phyloP scores from a whole-genome alignment of 2,113 vertebrate genomes.

The Dolichallabes microphthalmus region DNA sequence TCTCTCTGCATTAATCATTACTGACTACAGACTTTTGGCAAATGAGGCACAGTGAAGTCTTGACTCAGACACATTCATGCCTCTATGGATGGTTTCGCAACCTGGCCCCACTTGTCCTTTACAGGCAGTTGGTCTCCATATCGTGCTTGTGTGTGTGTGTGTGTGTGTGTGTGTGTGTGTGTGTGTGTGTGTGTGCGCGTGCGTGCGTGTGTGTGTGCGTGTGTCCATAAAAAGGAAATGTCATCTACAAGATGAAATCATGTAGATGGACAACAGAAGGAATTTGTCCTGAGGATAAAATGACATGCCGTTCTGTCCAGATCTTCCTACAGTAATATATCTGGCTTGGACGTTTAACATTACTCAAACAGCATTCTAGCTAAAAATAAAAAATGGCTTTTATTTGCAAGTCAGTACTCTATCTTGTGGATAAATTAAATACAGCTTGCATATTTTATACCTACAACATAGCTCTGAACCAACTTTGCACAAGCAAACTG shows the following conservation, averaged over 20 bases:
- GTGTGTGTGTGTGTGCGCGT: conserved; percentile 25
- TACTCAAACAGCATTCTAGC: not conserved
- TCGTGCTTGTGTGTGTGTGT: not conserved
- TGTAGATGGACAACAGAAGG: not conserved
- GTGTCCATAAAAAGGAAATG: not conserved
- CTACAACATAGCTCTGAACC: not conserved
- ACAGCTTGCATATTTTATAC: not conserved
- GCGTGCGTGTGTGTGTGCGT: not conserved
- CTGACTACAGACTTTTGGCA: conserved; percentile 42
- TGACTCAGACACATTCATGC: conserved; percentile 44
- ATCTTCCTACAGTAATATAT: not conserved
- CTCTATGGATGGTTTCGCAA: conserved; percentile 44
- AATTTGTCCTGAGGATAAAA: conserved; percentile 16
- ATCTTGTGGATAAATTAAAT: not conserved
- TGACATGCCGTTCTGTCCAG: not conserved
- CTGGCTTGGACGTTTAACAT: not conserved
- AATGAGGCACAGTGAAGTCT: conserved; percentile 49
- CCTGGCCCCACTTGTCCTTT: conserved; percentile 29
- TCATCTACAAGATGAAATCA: conserved; percentile 10
- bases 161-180: conserved; percentile 12
- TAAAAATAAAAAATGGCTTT: not conserved
- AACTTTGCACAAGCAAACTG: not conserved
- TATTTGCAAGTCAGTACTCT: not conserved
- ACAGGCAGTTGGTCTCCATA: not conserved
- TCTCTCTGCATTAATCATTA: conserved; percentile 50